These are phyloP conservation scores for Camponotus vicinus DNA, from an alignment of 1,140 invertebrate genomes.

Conservation along the genomic window DNA sequence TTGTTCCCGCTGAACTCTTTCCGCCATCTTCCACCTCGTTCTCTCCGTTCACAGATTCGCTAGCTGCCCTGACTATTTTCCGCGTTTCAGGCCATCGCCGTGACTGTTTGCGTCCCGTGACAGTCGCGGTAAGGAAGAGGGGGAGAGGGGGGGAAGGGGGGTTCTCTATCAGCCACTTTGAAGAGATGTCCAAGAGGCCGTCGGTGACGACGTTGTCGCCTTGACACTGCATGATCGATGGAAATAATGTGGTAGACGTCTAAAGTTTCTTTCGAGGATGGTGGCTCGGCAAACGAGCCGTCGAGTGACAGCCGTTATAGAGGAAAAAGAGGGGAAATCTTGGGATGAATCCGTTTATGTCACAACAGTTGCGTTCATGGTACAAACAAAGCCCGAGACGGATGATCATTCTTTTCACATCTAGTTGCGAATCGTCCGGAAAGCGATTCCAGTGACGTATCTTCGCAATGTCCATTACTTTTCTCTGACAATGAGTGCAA, in stretches of 20 bases:
- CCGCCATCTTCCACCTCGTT: slow-evolving; percentile 50
- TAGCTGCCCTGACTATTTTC: slow-evolving; percentile 49
- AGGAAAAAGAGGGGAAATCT: slow-evolving; percentile 49
- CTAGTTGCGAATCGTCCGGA: slow-evolving; percentile 6
- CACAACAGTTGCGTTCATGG: slow-evolving; percentile 41
- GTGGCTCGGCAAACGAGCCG: slow-evolving; percentile 54
- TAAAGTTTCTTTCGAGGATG: slow-evolving; percentile 59
- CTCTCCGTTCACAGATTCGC: slow-evolving; percentile 37
- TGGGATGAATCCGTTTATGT: slow-evolving; percentile 52
- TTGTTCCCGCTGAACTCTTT: slow-evolving; percentile 55
- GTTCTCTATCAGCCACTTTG: slow-evolving; percentile 58
- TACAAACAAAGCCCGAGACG: slow-evolving; percentile 31
- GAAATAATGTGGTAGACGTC: slow-evolving; percentile 70
- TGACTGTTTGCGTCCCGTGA: slow-evolving; percentile 53
- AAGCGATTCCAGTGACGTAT: slow-evolving; percentile 20
- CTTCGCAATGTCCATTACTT: slow-evolving; percentile 7
- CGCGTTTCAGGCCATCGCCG: slow-evolving; percentile 46
- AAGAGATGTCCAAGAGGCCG: slow-evolving; percentile 59
- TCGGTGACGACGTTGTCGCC: slow-evolving; percentile 60
- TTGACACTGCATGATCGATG: slow-evolving; percentile 73
- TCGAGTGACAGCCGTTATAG: slow-evolving; percentile 56
- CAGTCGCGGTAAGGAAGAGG: slow-evolving; percentile 46
- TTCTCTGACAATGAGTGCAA: background rate
- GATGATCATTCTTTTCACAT: slow-evolving; percentile 43
- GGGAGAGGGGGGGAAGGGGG: slow-evolving; percentile 37